These are phyloP conservation scores for Drosophila mettleri DNA, from an alignment of 2,888 invertebrate genomes.

Conservation along the genomic window DNA sequence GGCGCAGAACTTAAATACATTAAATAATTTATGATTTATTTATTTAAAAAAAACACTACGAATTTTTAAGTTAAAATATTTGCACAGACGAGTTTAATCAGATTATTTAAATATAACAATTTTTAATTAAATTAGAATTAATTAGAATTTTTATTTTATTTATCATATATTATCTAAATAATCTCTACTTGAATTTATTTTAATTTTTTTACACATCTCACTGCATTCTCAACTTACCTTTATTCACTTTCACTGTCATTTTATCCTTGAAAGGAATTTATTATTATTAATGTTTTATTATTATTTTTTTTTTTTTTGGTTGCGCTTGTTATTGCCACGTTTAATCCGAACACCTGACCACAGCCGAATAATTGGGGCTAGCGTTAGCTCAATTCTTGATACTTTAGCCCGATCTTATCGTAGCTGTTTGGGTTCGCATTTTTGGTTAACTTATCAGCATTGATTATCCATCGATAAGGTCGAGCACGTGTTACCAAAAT, in stretches of 20 bases:
- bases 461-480: constrained; percentile 54
- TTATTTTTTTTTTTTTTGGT: not conserved
- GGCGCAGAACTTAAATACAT: constrained; percentile 6
- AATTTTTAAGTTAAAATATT: too few relatives aligned
- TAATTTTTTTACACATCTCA: too few relatives aligned
- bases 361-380: constrained; percentile 22
- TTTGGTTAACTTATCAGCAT: constrained; percentile 39
- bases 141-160: not conserved
- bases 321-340: constrained; percentile 20
- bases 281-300: too few relatives aligned
- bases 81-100: too few relatives aligned
- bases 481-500: constrained; percentile 15
- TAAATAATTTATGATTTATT: constrained; percentile 17
- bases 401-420: constrained; percentile 34
- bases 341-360: constrained; percentile 11
- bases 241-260: constrained; percentile 38
- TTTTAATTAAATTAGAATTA: not conserved
- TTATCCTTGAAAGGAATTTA: not conserved
- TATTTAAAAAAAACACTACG: too few relatives aligned
- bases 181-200: too few relatives aligned
- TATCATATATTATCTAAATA: too few relatives aligned
- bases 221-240: constrained; percentile 10
- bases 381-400: not conserved
- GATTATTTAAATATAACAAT: not conserved
- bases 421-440: constrained; percentile 34